Percentiles rank a stretch among this genome's conserved stretches.
Evolutionary conservation across 37 sponge, comb jelly and placozoan species (phyloP).

Genomic region (Tethya wilhelma): DNA sequence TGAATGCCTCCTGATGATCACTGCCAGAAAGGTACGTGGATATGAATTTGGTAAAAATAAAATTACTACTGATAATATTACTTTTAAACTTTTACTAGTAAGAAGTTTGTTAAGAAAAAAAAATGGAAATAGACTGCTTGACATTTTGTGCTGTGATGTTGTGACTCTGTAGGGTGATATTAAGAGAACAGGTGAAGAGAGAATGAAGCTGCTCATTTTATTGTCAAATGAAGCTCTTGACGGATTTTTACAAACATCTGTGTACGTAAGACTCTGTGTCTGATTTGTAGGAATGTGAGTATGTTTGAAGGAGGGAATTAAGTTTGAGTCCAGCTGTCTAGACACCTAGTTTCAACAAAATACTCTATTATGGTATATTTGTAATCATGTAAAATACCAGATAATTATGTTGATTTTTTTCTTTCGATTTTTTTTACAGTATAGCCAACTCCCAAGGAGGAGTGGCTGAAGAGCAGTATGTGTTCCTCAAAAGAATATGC

Average conservation of each 20-base stretch:
- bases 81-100: neutral
- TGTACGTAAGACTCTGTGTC: slow-evolving; percentile 4
- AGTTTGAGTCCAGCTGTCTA: too few relatives aligned
- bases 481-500: slow-evolving; percentile 55
- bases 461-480: slow-evolving; percentile 43
- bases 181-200: slow-evolving; percentile 21
- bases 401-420: too few relatives aligned
- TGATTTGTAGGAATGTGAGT: too few relatives aligned
- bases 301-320: too few relatives aligned
- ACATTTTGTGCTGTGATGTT: neutral
- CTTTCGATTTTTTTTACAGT: too few relatives aligned
- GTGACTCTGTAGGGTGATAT: slow-evolving; percentile 27
- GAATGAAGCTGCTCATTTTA: slow-evolving; percentile 7
- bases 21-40: slow-evolving; percentile 34
- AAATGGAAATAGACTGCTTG: neutral
- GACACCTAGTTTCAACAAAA: too few relatives aligned
- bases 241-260: neutral
- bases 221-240: slow-evolving; percentile 30
- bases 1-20: slow-evolving; percentile 38
- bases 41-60: neutral
- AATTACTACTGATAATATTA: neutral
- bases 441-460: neutral
- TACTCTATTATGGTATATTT: neutral
- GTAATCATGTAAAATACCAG: neutral
- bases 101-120: too few relatives aligned